Conservation (phyloP, 2,888 invertebrate species). For the Oscheius sp. region DNA sequence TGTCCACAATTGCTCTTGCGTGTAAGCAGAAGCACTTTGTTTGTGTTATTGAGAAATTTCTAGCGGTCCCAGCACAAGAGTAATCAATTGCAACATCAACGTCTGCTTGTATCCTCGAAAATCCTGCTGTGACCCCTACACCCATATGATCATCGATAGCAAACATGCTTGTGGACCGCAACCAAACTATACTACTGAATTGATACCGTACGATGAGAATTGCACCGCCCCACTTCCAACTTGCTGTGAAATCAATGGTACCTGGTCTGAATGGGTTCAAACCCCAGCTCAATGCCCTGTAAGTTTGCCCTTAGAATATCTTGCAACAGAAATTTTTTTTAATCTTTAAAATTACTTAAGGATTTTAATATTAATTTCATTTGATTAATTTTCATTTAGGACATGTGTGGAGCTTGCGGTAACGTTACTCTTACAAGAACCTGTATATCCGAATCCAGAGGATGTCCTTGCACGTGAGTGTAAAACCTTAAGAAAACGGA, state of each 20-base stretch:
- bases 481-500: too few species aligned
- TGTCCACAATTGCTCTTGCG: slow-evolving; percentile 27
- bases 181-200: slow-evolving; percentile 12
- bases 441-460: slow-evolving; percentile 42
- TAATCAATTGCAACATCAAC: slow-evolving; percentile 45
- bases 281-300: slow-evolving; percentile 44
- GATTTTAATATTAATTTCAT: too few species aligned
- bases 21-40: slow-evolving; percentile 10
- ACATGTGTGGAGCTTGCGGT: slow-evolving; percentile 56
- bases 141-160: slow-evolving; percentile 37
- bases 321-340: too few species aligned
- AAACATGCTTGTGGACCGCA: slow-evolving; percentile 47
- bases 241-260: slow-evolving; percentile 34
- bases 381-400: too few species aligned
- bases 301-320: too few species aligned
- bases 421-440: slow-evolving; percentile 46
- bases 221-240: not conserved
- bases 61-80: slow-evolving; percentile 44
- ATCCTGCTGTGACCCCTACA: slow-evolving; percentile 45
- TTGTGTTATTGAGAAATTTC: not conserved
- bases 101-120: slow-evolving; percentile 49
- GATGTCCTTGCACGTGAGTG: slow-evolving; percentile 50
- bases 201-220: slow-evolving; percentile 4
- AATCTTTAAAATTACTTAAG: too few species aligned
- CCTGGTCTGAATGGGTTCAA: slow-evolving; percentile 45